Percentiles rank a stretch among this genome's conserved stretches.
Evolutionary conservation across 2,888 invertebrate species (phyloP).

Genomic region (Papilio protenor): DNA sequence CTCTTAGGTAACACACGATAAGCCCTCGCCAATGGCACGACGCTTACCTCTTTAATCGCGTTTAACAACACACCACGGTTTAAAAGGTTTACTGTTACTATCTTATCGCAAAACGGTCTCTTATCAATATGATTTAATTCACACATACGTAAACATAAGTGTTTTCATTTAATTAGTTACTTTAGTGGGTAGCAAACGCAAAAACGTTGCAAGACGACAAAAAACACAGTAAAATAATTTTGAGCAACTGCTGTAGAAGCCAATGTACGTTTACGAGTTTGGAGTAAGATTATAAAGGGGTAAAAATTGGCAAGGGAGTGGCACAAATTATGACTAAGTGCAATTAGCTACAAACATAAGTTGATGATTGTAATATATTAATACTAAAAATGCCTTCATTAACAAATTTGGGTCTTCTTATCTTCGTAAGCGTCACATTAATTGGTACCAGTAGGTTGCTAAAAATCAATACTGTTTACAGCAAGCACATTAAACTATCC

Average conservation of each 20-base stretch:
- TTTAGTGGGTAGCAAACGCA: not conserved
- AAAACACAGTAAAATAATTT: not conserved
- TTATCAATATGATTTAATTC: slow-evolving; percentile 23
- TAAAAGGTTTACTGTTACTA: slow-evolving; percentile 34
- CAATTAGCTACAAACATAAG: not conserved
- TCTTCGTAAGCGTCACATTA: not conserved
- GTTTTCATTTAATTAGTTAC: not conserved
- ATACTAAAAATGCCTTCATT: slow-evolving; percentile 1
- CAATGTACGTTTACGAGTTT: not conserved
- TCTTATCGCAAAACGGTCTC: slow-evolving; percentile 37
- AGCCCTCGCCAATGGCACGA: slow-evolving; percentile 35
- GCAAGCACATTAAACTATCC: not conserved
- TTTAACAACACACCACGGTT: slow-evolving; percentile 28
- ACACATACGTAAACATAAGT: slow-evolving; percentile 1
- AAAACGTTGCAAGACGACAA: not conserved
- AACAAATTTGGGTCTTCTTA: not conserved
- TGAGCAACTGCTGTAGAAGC: not conserved
- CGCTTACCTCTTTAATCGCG: slow-evolving; percentile 35
- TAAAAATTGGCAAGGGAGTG: not conserved
- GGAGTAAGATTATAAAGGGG: not conserved
- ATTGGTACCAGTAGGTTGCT: slow-evolving; percentile 1
- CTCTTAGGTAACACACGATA: slow-evolving; percentile 39
- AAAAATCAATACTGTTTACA: not conserved
- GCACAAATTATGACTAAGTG: not conserved
- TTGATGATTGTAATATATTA: not conserved